Evolutionary conservation across 2,113 vertebrate genomes (phyloP), one percentile per base, ranked within the genome.

Genomic region (Coryphaenoides rupestris): DNA sequence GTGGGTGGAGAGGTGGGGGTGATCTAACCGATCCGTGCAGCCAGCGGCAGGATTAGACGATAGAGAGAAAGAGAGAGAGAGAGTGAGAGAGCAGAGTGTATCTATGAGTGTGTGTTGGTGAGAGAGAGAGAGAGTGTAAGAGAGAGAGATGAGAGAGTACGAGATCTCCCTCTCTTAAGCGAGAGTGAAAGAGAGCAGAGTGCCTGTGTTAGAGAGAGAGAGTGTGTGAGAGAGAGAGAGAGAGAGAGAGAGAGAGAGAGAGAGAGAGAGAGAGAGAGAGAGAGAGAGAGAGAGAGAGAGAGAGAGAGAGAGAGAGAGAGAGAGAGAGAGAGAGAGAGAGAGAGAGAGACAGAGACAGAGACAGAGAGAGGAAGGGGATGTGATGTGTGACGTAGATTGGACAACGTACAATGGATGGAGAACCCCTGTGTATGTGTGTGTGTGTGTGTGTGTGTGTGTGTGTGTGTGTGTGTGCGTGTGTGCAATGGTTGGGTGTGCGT

Each of bases 401-500:
- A n/a, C n/a, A n/a, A n/a, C n/a, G n/a, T n/a, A n/a, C n/a, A n/a
- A n/a, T n/a, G n/a, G n/a, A n/a, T n/a, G n/a, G n/a, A n/a, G n/a
- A n/a, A n/a, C n/a, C n/a, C n/a, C 76, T 60, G 74, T 69, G 66
- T 61, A 40, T 19, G 19, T 67, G 61, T 23, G 45, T 75, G 73
- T 70, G 75, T 68, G 60, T 52, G 13, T 52, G 16, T 52, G 49
- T 52, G 47, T 49, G 47, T 12, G 47, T 49, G 47, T 49, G 47
- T 12, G 47, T 12, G 47, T 49, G 47, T 49, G 47, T 49, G 47
- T 49, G 47, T 49, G 47, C n/a, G 47, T 49, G 47, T 49, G 63
- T 72, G 65, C 62, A 66, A 65, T 61, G n/a, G n/a, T n/a, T n/a
- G n/a, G n/a, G n/a, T n/a, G n/a, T n/a, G n/a, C n/a, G n/a, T n/a